Evolutionary conservation across 2,888 invertebrate genomes (phyloP).

Genomic region (Tethea ocularis): DNA sequence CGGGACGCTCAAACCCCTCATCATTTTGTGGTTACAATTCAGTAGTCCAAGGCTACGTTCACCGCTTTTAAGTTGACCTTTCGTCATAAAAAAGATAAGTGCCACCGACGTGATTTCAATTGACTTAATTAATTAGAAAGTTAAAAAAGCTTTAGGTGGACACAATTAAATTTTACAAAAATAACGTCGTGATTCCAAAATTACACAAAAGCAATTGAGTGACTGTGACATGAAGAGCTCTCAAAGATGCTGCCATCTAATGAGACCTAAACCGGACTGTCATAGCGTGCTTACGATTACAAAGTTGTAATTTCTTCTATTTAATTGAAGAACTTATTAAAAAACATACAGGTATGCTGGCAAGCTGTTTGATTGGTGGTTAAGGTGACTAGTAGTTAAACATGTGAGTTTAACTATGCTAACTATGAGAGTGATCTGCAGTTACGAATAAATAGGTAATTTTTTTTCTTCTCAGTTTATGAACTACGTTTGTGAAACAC

Average conservation of each 20-base stretch:
- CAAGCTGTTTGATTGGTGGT: too few relatives aligned
- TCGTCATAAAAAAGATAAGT: not conserved
- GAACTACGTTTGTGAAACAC: too few relatives aligned
- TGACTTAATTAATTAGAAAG: constrained; percentile 19
- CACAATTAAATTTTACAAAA: constrained; percentile 20
- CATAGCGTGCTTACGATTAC: not conserved
- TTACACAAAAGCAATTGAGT: constrained; percentile 8
- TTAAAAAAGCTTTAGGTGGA: constrained; percentile 21
- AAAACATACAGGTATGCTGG: too few relatives aligned
- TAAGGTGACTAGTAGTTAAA: too few relatives aligned
- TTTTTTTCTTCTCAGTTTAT: too few relatives aligned
- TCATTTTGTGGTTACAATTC: not conserved
- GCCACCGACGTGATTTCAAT: not conserved
- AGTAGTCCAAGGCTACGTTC: not conserved
- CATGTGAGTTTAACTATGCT: too few relatives aligned
- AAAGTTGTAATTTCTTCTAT: not conserved
- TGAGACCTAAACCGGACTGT: constrained; percentile 34
- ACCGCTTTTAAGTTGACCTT: not conserved
- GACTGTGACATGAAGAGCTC: constrained; percentile 23
- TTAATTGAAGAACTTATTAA: not conserved
- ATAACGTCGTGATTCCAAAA: constrained; percentile 28
- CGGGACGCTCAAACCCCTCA: not conserved
- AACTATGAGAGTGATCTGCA: too few relatives aligned
- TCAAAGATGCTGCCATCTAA: constrained; percentile 29
- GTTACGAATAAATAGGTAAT: too few relatives aligned